Evolutionary conservation across 2,888 invertebrate genomes (phyloP).

Genomic region (Agelastica alni): DNA sequence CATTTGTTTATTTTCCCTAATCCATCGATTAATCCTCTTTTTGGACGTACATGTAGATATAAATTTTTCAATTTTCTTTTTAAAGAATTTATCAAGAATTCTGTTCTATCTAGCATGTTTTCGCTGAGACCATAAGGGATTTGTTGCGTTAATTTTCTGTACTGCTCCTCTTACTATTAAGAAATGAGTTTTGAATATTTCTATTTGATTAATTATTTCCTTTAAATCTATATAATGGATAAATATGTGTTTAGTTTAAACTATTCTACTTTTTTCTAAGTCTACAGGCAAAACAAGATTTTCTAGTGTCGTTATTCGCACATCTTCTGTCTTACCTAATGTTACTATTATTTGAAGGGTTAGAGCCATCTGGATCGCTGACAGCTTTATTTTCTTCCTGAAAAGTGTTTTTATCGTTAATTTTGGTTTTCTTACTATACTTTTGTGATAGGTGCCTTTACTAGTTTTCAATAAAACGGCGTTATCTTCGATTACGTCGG

Average conservation of each 20-base stretch:
- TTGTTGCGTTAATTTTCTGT: too few relatives aligned
- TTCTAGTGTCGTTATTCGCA: not conserved
- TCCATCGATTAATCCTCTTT: not conserved
- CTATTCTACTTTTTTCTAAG: not conserved
- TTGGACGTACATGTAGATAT: not conserved
- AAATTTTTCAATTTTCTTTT: not conserved
- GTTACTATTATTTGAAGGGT: not conserved
- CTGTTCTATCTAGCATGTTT: not conserved
- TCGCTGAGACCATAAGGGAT: not conserved
- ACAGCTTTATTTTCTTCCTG: not conserved
- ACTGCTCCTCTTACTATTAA: not conserved
- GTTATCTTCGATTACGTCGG: not conserved
- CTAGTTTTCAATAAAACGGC: not conserved
- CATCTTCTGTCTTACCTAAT: not conserved
- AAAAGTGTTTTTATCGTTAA: not conserved
- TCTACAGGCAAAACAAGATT: not conserved
- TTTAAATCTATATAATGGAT: constrained; percentile 25
- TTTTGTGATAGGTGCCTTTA: not conserved
- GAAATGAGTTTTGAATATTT: not conserved
- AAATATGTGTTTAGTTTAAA: constrained; percentile 20
- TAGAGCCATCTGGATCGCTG: not conserved
- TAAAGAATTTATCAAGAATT: not conserved
- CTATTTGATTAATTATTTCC: constrained; percentile 13
- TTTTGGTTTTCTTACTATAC: not conserved
- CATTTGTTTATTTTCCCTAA: not conserved